Evolutionary conservation across 1,140 invertebrate species (phyloP), one percentile per base, ranked within the genome.

Genomic region (Maconellicoccus hirsutus): DNA sequence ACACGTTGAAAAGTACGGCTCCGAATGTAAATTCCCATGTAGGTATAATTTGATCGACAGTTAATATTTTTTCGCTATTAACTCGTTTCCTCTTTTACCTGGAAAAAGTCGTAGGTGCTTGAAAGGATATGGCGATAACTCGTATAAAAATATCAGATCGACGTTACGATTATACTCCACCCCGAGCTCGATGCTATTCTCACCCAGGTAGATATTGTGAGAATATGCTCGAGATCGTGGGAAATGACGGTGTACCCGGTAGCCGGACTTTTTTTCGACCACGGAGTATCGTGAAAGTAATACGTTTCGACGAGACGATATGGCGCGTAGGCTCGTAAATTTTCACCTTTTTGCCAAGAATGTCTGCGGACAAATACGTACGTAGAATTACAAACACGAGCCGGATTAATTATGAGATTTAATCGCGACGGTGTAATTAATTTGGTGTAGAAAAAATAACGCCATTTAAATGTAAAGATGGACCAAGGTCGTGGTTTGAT

Each of bases 391-490:
- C 29, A 33, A 52, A 52, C 42, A 52, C 42, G 42, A 52, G 42
- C 42, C 42, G n/a, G 42, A 16, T 33, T 33, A 33, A 33, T 33
- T 33, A 33, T 52, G 42, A 52, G 42, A 8, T 8, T 2, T 52
- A 52, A 52, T 52, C 42, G n/a, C 42, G 42, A 16, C 42, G 42
- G n/a, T 52, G n/a, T 52, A 52, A 52, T 52, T 52, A 52, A 52
- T 52, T 52, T 52, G n/a, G n/a, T n/a, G n/a, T 52, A 19, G 16
- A 52, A 52, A 52, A 52, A 52, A 52, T 52, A 52, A 52, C 42
- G 42, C n/a, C 42, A 52, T 52, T 52, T 52, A 52, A 52, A 52
- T 52, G 42, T 52, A 19, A 52, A 52, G 42, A 52, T 52, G 42
- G 42, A 52, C 42, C 42, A 52, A 52, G 42, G 42, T 52, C 42